Conservation (phyloP, 2,797 vertebrate genomes). For the Capromys pilorides region DNA sequence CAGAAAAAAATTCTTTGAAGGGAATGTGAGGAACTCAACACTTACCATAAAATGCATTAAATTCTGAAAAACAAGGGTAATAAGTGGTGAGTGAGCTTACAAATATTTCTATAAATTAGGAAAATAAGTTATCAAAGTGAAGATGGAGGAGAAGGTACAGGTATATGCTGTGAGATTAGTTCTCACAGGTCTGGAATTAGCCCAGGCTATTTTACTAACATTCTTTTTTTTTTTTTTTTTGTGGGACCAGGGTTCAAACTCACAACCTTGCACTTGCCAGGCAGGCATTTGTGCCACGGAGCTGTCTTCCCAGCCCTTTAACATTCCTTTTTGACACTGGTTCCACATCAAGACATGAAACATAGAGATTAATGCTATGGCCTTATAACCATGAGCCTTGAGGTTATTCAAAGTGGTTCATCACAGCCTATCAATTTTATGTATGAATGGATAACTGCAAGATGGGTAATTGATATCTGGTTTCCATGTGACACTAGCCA, state of each 20-base stretch:
- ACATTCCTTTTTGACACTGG: neutral
- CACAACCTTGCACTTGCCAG: no score
- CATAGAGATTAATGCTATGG: neutral
- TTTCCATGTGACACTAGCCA: neutral
- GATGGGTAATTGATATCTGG: neutral
- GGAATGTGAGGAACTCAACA: conserved; percentile 12
- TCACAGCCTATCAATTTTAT: neutral
- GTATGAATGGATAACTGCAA: neutral
- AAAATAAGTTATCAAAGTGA: neutral
- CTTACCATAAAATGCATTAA: conserved; percentile 29
- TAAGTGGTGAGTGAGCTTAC: neutral
- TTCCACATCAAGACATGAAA: neutral
- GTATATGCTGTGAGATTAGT: neutral
- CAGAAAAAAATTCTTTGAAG: conserved; percentile 35
- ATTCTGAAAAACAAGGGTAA: conserved; percentile 4
- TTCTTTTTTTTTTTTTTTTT: no score
- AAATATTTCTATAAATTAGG: neutral
- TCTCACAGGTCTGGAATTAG: conserved; percentile 31
- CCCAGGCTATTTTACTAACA: neutral
- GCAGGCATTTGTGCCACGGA: no score
- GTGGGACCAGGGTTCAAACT: no score
- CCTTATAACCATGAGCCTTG: neutral
- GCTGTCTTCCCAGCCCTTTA: neutral
- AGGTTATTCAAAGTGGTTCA: neutral
- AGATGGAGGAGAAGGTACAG: neutral